Evolutionary conservation across 2,888 invertebrate genomes (phyloP).

Genomic region (Drosophila fulvimacula): DNA sequence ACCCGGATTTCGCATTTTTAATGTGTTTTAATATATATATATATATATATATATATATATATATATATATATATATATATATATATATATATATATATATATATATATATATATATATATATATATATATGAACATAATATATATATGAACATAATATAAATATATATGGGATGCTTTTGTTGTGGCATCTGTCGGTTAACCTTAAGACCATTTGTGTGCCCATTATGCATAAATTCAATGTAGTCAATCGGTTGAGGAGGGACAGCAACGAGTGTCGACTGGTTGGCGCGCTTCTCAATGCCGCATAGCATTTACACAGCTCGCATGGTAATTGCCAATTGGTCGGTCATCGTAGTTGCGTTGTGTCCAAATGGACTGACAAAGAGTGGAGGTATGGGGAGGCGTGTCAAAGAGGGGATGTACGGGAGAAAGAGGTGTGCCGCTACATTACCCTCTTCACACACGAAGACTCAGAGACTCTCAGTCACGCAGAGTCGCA

Average conservation of each 20-base stretch:
- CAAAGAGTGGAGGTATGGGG: conserved; percentile 9
- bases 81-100: too few relatives aligned
- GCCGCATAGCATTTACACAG: conserved; percentile 51
- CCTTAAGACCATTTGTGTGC: conserved; percentile 51
- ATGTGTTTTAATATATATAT: too few relatives aligned
- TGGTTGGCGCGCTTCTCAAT: conserved; percentile 43
- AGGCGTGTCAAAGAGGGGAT: background rate
- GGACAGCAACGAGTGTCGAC: conserved; percentile 3
- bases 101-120: background rate
- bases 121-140: background rate
- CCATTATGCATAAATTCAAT: conserved; percentile 66
- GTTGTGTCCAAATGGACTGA: conserved; percentile 28
- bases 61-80: too few relatives aligned
- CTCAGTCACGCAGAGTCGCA: conserved; percentile 17
- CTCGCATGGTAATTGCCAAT: conserved; percentile 62
- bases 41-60: too few relatives aligned
- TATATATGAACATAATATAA: background rate
- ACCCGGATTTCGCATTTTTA: too few relatives aligned
- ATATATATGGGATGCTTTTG: background rate
- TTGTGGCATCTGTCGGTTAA: conserved; percentile 33
- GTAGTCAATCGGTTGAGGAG: conserved; percentile 19
- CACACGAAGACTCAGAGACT: conserved; percentile 4
- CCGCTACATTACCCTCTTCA: conserved; percentile 69
- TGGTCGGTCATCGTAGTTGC: conserved; percentile 17
- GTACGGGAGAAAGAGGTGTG: conserved; percentile 1